Evolutionary conservation across 2,797 vertebrate species (phyloP).

Genomic region (Leptoclinus maculatus): DNA sequence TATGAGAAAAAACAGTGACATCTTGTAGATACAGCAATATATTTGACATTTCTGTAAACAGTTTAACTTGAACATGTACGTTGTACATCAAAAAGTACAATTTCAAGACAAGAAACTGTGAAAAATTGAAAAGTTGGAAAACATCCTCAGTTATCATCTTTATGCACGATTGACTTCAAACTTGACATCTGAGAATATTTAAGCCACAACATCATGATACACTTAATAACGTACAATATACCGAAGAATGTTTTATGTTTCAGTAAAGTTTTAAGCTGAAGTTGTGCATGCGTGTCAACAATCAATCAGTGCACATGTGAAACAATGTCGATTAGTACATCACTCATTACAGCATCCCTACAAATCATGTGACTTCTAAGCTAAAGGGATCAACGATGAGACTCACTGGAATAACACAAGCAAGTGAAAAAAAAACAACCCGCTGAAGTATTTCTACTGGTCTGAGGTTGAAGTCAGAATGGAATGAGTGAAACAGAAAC

Average conservation of each 20-base stretch:
- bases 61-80: constrained; percentile 41
- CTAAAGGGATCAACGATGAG: constrained; percentile 49
- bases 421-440: constrained; percentile 16
- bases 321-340: constrained; percentile 45
- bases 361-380: constrained; percentile 38
- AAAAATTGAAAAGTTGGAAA: constrained; percentile 55
- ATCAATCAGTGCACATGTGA: constrained; percentile 47
- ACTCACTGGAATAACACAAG: constrained; percentile 52
- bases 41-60: constrained; percentile 53
- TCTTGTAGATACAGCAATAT: constrained; percentile 42
- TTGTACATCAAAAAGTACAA: constrained; percentile 57
- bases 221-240: constrained; percentile 30
- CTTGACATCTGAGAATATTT: constrained; percentile 32
- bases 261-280: constrained; percentile 27
- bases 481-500: constrained; percentile 55
- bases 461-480: constrained; percentile 30
- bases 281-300: constrained; percentile 54
- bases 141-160: constrained; percentile 32
- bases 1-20: constrained; percentile 38
- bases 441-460: constrained; percentile 12
- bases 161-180: constrained; percentile 38
- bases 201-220: constrained; percentile 35
- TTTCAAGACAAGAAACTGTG: constrained; percentile 51
- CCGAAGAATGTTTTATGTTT: constrained; percentile 24
- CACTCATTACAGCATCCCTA: constrained; percentile 57